Conservation (phyloP, 2,113 vertebrate genomes). For the Paracyprichromis sp. region DNA sequence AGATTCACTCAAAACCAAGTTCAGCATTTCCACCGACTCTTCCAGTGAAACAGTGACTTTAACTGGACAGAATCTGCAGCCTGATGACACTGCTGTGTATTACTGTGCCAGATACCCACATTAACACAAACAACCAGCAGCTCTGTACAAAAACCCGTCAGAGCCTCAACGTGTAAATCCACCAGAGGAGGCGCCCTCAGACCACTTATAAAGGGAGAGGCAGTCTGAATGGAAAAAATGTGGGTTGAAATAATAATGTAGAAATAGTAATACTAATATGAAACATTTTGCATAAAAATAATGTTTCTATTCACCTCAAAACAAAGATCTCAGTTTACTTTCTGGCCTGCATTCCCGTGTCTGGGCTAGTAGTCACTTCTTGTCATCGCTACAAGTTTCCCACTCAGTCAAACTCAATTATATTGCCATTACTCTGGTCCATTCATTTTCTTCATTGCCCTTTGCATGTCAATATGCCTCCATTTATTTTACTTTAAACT, state of each 20-base stretch:
- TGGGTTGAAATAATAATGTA: too few relatives aligned
- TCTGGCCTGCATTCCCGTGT: too few relatives aligned
- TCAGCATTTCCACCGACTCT: accelerated
- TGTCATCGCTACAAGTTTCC: accelerated
- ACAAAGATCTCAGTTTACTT: too few relatives aligned
- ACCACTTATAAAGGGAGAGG: too few relatives aligned
- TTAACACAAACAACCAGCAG: not conserved
- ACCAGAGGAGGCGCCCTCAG: too few relatives aligned
- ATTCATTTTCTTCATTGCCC: not conserved
- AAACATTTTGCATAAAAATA: too few relatives aligned
- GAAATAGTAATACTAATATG: too few relatives aligned
- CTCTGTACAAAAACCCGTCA: too few relatives aligned
- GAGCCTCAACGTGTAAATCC: too few relatives aligned
- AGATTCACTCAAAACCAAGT: not conserved
- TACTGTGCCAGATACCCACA: not conserved
- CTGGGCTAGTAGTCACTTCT: too few relatives aligned
- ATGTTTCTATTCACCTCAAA: too few relatives aligned
- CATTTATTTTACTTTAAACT: not conserved
- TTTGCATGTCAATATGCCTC: not conserved
- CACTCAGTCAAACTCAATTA: not conserved
- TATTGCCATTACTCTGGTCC: accelerated
- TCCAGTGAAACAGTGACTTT: not conserved
- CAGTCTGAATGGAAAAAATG: too few relatives aligned
- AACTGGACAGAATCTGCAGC: accelerated
- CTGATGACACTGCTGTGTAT: accelerated